Conservation (phyloP, 37 sponge, comb jelly and placozoan species). For the Spongia lamella region DNA sequence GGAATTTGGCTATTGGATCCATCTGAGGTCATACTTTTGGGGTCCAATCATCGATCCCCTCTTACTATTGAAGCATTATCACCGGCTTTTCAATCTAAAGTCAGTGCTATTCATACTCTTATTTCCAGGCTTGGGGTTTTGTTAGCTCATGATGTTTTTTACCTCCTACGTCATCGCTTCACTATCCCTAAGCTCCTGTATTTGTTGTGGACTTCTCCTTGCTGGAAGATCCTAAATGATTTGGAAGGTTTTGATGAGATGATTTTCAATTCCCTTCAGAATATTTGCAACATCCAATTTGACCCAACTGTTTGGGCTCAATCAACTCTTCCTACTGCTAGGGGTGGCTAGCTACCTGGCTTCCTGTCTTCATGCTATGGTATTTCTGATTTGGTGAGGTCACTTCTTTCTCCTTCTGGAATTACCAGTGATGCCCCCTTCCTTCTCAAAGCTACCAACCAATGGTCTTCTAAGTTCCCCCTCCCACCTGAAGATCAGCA, state of each 20-base stretch:
- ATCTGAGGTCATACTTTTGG: no score
- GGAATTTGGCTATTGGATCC: no score
- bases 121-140: constrained; percentile 11
- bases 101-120: no score
- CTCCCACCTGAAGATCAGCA: not conserved
- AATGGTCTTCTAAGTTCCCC: constrained; percentile 12
- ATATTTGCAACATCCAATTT: constrained; percentile 20
- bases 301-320: constrained; percentile 36
- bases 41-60: no score
- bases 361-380: constrained; percentile 52
- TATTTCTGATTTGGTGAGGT: constrained; percentile 16
- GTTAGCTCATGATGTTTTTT: constrained; percentile 31
- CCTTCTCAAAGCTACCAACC: not conserved
- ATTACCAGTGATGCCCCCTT: not conserved
- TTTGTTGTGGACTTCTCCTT: constrained; percentile 42
- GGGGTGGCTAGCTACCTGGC: constrained; percentile 59
- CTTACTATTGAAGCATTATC: no score
- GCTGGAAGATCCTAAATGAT: constrained; percentile 3
- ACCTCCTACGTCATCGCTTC: constrained; percentile 34
- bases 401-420: constrained; percentile 15
- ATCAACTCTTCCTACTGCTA: constrained; percentile 36
- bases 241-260: constrained; percentile 6
- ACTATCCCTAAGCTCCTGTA: constrained; percentile 49
- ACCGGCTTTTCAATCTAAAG: no score
- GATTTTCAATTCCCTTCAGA: constrained; percentile 16